Base-by-base conservation (phyloP, 2,113 vertebrate species). In the Lichenostomus cassidix region DNA sequence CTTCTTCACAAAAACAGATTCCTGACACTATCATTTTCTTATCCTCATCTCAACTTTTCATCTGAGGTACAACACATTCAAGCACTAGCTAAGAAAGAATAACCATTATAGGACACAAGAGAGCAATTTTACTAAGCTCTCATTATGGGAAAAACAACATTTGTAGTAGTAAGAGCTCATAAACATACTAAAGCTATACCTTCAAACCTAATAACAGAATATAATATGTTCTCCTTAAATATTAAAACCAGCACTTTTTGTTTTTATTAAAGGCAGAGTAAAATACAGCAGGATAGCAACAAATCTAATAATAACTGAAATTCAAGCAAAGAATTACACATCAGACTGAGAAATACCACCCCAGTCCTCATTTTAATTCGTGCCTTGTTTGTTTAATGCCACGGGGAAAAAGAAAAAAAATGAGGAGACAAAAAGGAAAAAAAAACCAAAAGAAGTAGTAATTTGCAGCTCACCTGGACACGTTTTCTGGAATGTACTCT, bases 401-500 rank as follows among this genome's bases (percentile, higher is more conserved):
- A 19, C n/a, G 10, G 12, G 14, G 49, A 47, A 27, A 3, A 53
- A 25, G 37, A 10, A 35, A n/a, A 15, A 49, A 5, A 24, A 37
- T 1, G 3, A 7, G 7, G 8, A 7, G 7, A 16, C 4, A 9
- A 22, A 21, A 27, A 25, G 15, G 6, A 16, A n/a, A 11, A 41
- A 35, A 39, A 15, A 19, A 18, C 35, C 16, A 18, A 17, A 39
- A 46, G 1, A 9, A 49, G 14, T 3, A 53, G 53, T 11, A 20
- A 71, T 90, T 88, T 71, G 59, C 12, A 35, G 80, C 98, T 97
- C 94, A 98, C 98, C 98, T 98, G 94, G 98, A 98, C 95, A 99
- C 98, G 60, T 98, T 98, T 97, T 99, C 99, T 94, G 98, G 97
- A 98, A 99, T 98, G 98, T 99, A 99, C 98, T 99, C 99, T 98